phyloP scores from a whole-genome alignment of 2,113 vertebrate species.

The Spea multiplicata region DNA sequence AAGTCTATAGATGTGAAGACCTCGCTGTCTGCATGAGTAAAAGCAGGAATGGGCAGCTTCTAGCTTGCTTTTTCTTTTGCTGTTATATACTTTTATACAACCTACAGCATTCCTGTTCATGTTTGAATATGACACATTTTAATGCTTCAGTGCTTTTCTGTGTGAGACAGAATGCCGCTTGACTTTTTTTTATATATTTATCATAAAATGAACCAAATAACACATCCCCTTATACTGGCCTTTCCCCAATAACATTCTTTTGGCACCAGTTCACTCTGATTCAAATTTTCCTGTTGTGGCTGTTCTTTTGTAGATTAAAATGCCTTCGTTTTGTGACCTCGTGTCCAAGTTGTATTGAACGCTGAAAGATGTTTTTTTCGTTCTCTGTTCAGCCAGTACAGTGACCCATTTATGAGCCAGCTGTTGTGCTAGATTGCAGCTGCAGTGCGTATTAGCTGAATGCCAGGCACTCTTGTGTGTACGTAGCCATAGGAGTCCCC shows the following conservation, averaged over 20 bases:
- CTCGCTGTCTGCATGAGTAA: too few species aligned
- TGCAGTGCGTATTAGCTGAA: constrained; percentile 57
- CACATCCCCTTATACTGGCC: too few species aligned
- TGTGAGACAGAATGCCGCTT: background rate
- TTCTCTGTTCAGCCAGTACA: constrained; percentile 54
- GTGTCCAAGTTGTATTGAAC: constrained; percentile 46
- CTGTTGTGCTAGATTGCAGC: constrained; percentile 63
- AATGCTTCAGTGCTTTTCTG: constrained; percentile 1
- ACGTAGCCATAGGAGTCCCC: constrained; percentile 50
- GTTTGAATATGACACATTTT: constrained; percentile 15
- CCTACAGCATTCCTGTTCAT: too few species aligned
- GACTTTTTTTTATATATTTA: background rate
- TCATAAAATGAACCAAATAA: too few species aligned
- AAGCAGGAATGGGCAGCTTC: too few species aligned
- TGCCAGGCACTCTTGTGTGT: constrained; percentile 56
- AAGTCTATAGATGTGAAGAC: too few species aligned
- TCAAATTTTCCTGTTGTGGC: constrained; percentile 38
- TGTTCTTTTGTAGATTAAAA: constrained; percentile 52
- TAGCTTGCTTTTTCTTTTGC: too few species aligned
- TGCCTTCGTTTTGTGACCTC: constrained; percentile 48
- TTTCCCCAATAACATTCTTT: constrained; percentile 23
- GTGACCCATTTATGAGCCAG: constrained; percentile 63
- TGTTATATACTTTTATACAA: too few species aligned
- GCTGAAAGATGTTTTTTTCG: constrained; percentile 58
- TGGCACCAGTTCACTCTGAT: constrained; percentile 33